Conservation (phyloP, 2,797 vertebrate genomes). For the Sparus aurata region DNA sequence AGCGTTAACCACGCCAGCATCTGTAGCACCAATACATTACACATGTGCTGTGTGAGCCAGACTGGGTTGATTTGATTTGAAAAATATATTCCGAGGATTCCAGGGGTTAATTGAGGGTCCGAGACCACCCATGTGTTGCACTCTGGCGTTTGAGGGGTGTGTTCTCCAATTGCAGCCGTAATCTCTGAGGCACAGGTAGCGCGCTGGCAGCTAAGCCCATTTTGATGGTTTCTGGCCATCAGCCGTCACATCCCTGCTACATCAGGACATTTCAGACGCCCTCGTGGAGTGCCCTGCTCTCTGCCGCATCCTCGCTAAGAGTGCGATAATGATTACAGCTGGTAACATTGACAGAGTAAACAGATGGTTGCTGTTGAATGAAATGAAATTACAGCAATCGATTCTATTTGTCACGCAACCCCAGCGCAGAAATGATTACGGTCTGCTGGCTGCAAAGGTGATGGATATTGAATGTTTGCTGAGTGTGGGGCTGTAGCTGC, state of each 20-base stretch:
- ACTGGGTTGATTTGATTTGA: background rate
- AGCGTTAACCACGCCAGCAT: background rate
- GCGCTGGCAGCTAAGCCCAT: background rate
- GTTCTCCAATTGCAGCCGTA: background rate
- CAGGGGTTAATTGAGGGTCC: background rate
- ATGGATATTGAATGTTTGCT: conserved; percentile 77
- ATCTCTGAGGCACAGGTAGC: conserved; percentile 11
- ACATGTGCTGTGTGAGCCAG: background rate
- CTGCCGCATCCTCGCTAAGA: conserved; percentile 62
- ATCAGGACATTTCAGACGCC: conserved; percentile 59
- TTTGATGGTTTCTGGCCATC: conserved; percentile 23
- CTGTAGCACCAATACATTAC: background rate
- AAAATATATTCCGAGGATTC: background rate
- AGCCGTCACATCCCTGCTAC: background rate
- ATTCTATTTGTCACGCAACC: conserved; percentile 82
- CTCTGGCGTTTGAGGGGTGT: background rate
- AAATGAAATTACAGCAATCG: conserved; percentile 82
- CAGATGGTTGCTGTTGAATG: conserved; percentile 74
- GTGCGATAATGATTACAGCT: conserved; percentile 76
- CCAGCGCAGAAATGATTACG: conserved; percentile 76
- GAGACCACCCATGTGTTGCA: background rate
- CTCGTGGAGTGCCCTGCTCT: conserved; percentile 43
- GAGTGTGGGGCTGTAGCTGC: conserved; percentile 49
- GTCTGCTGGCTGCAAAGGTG: conserved; percentile 72
- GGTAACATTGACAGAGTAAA: conserved; percentile 77